Percentiles rank a stretch among this genome's conserved stretches.
Conservation (phyloP, 2,888 invertebrate genomes). For the Pediacus dermestoides region DNA sequence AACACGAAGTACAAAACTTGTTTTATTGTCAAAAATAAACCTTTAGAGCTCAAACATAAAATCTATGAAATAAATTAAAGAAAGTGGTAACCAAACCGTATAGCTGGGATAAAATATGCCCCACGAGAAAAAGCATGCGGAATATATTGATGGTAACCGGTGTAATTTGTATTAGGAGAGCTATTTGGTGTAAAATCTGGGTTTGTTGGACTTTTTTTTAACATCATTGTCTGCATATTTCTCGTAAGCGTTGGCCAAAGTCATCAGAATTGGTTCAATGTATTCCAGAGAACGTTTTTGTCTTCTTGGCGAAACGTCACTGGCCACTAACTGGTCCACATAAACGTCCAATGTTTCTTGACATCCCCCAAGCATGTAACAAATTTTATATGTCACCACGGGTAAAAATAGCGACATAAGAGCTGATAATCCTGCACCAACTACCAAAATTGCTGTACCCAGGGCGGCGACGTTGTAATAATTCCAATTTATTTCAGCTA, state of each 20-base stretch:
- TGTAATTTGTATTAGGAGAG: slow-evolving; percentile 37
- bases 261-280: slow-evolving; percentile 41
- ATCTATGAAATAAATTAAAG: slow-evolving; percentile 15
- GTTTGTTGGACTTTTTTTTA: slow-evolving; percentile 42
- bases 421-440: slow-evolving; percentile 33
- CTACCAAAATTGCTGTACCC: slow-evolving; percentile 33
- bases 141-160: slow-evolving; percentile 37
- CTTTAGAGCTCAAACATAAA: slow-evolving; percentile 9
- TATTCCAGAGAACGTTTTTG: slow-evolving; percentile 39
- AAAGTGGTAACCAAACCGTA: slow-evolving; percentile 18
- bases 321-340: slow-evolving; percentile 33
- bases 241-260: slow-evolving; percentile 42
- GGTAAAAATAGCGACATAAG: slow-evolving; percentile 37
- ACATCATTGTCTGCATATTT: slow-evolving; percentile 37
- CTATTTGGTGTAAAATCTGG: slow-evolving; percentile 38
- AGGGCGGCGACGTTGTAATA: slow-evolving; percentile 22
- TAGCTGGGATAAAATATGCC: slow-evolving; percentile 28
- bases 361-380: slow-evolving; percentile 43
- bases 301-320: slow-evolving; percentile 19
- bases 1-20: too few species aligned
- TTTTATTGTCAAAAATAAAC: too few species aligned
- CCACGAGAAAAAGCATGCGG: slow-evolving; percentile 35
- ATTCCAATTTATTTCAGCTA: slow-evolving; percentile 5
- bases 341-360: slow-evolving; percentile 37
- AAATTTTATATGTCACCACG: slow-evolving; percentile 40